Conservation (phyloP, 2,888 invertebrate genomes). For the Prenolepis imparis region DNA sequence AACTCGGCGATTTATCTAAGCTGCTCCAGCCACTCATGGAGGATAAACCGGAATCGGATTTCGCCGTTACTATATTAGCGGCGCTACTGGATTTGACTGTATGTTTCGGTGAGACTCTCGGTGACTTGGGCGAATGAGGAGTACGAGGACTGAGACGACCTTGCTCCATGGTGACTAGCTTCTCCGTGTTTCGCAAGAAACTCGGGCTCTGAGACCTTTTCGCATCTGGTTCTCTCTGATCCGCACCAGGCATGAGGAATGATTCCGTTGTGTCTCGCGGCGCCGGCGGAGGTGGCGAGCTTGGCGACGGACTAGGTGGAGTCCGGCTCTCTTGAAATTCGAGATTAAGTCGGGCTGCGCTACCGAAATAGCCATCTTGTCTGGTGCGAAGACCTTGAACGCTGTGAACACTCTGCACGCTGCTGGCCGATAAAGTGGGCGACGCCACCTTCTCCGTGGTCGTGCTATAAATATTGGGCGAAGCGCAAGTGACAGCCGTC, state of each 20-base stretch:
- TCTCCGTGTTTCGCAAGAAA: conserved; percentile 86
- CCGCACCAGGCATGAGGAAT: conserved; percentile 86
- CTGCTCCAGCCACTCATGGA: conserved; percentile 96
- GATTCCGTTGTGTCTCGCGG: conserved; percentile 89
- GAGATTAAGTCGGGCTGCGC: conserved; percentile 87
- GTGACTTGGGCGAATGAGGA: conserved; percentile 91
- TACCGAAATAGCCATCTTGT: conserved; percentile 88
- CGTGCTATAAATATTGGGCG: conserved; percentile 87
- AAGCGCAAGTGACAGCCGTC: conserved; percentile 86
- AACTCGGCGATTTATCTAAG: conserved; percentile 94
- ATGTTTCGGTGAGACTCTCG: conserved; percentile 91
- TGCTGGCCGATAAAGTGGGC: conserved; percentile 89
- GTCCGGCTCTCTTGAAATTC: conserved; percentile 87
- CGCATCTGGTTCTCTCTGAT: conserved; percentile 77
- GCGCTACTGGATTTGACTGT: conserved; percentile 88
- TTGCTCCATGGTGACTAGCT: conserved; percentile 85
- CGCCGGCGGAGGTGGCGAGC: conserved; percentile 93
- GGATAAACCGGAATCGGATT: conserved; percentile 95
- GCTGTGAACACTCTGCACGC: conserved; percentile 82
- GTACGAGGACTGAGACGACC: conserved; percentile 89
- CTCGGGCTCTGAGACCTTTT: conserved; percentile 83
- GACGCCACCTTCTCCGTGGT: conserved; percentile 88
- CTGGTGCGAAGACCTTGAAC: conserved; percentile 87
- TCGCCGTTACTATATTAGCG: conserved; percentile 90
- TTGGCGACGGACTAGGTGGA: conserved; percentile 88